Conservation (phyloP, 2,888 invertebrate genomes). For the Nomada goodeniana region DNA sequence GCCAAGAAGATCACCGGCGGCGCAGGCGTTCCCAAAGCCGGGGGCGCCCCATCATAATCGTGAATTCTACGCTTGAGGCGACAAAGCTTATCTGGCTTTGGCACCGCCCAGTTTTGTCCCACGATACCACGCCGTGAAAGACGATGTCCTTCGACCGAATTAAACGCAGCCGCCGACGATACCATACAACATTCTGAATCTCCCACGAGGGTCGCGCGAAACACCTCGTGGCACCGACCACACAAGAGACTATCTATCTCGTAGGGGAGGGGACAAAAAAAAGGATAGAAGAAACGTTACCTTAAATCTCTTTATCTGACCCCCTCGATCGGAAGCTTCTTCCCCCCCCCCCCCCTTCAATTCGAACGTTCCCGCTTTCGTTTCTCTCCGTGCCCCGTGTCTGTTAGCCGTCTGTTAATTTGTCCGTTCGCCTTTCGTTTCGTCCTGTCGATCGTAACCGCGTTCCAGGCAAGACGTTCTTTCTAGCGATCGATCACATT, state of each 20-base stretch:
- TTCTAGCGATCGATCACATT: conserved; percentile 18
- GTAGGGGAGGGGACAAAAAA: neutral
- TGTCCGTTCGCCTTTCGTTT: no score
- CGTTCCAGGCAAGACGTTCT: neutral
- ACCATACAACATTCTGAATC: conserved; percentile 42
- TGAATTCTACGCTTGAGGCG: conserved; percentile 97
- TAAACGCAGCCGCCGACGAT: conserved; percentile 54
- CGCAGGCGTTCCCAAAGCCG: conserved; percentile 95
- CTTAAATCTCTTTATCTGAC: conserved; percentile 23
- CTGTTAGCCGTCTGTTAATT: no score
- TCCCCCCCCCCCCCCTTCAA: no score
- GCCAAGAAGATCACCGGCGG: conserved; percentile 96
- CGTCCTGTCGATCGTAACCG: neutral
- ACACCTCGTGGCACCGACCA: conserved; percentile 31
- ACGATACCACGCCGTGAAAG: conserved; percentile 67
- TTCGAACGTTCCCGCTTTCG: neutral
- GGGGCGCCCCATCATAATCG: conserved; percentile 90
- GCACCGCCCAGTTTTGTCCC: conserved; percentile 74
- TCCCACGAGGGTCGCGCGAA: conserved; percentile 44
- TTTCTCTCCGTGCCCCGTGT: neutral
- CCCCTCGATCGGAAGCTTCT: conserved; percentile 24
- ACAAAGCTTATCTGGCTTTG: conserved; percentile 61
- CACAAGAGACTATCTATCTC: conserved; percentile 11
- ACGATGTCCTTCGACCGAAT: conserved; percentile 63
- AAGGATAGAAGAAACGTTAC: neutral